Base-by-base conservation (phyloP, 1,140 invertebrate species). In the Aphelenchoides besseyi region DNA sequence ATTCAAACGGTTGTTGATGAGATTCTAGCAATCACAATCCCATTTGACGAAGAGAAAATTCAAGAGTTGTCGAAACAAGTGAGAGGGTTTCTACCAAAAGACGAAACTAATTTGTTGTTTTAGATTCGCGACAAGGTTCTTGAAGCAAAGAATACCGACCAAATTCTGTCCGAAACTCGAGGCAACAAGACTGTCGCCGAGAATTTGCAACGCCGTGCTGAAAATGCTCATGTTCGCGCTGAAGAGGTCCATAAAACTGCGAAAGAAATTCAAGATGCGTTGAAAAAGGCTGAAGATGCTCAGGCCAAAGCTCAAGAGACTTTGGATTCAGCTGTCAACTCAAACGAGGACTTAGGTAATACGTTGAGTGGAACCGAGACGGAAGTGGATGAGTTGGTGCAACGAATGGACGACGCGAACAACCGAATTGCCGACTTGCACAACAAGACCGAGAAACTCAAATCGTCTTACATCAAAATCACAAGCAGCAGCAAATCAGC, bases 71-170 rank as follows among this genome's bases (percentile, higher is more conserved):
- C 78, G 23, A 72, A 77, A 41, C 72, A 84, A 52, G 80, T 82
- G 48, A 36, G 68, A 29, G 32, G 18, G 29, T 3, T 28, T 23
- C 23, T 53, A 28, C 28, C 18, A 61, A 41, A 76, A 23, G 35
- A 66, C 8, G 41, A 73, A 69, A 30, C 28, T 29, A 29, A 59
- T 28, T 32, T 33, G 26, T 35, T 76, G 23, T 33, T 70, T 41
- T 36, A 83, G 75, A 83, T 83, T 66, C 74, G 74, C 23, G 69
- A 83, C 63, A 79, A 82, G 30, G 79, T 83, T 18, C 48, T 63
- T 18, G 84, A 85, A 61, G 75, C 82, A 36, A 79, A 77, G n/a
- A 81, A 83, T 61, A 83, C 77, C 26, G 82, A 84, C 54, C 67
- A 79, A 32, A 83, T 83, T 70, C 71, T 83, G 35, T 68, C 66